phyloP scores from a whole-genome alignment of 1,140 invertebrate genomes.

The Harlomillsia oculata region DNA sequence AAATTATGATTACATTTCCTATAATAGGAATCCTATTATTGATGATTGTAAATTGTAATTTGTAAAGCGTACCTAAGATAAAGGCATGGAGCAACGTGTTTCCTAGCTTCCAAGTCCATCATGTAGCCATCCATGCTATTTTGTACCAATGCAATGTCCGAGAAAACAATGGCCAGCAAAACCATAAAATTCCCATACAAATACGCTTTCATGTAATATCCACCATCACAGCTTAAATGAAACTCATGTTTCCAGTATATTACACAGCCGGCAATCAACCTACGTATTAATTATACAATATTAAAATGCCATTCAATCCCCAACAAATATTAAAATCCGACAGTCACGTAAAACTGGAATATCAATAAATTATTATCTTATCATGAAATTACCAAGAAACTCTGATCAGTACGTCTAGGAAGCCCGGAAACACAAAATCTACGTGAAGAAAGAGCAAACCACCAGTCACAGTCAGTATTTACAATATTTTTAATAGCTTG shows the following conservation, averaged over 20 bases:
- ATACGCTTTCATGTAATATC: conserved; percentile 31
- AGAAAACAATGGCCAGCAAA: conserved; percentile 37
- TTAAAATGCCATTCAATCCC: too few relatives aligned
- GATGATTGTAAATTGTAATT: neutral
- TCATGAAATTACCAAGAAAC: conserved; percentile 43
- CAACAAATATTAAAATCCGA: neutral
- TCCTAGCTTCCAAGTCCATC: conserved; percentile 39
- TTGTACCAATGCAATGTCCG: conserved; percentile 37
- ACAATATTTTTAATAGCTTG: too few relatives aligned
- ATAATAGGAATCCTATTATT: neutral
- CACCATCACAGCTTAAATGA: conserved; percentile 34
- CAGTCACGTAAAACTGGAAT: neutral
- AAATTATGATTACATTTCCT: neutral
- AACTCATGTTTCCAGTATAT: conserved; percentile 34
- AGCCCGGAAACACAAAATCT: conserved; percentile 47
- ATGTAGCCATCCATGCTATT: conserved; percentile 42
- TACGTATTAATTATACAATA: conserved; percentile 10
- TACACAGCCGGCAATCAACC: conserved; percentile 34
- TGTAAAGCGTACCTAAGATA: conserved; percentile 39
- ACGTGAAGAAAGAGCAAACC: too few relatives aligned
- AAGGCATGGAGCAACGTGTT: conserved; percentile 39
- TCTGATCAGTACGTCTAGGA: conserved; percentile 43
- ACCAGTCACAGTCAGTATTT: too few relatives aligned
- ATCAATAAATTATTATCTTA: conserved; percentile 1
- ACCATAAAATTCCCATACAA: conserved; percentile 37